Conservation (phyloP, 1,140 invertebrate genomes). For the Lamellibrachia luymesi region DNA sequence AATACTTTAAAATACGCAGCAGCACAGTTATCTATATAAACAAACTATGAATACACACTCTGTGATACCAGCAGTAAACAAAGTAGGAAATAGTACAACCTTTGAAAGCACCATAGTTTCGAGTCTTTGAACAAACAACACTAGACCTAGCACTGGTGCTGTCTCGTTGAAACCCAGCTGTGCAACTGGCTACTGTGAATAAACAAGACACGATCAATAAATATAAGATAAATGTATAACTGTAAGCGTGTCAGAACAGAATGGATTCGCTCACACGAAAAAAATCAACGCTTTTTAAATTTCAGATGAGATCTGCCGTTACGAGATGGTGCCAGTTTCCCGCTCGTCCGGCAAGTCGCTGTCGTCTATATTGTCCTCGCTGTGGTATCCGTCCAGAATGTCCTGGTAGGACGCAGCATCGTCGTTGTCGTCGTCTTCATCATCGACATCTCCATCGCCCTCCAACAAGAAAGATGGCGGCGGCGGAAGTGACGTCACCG, state of each 20-base stretch:
- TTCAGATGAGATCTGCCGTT: not conserved
- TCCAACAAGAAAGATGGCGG: conserved; percentile 18
- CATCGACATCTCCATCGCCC: not conserved
- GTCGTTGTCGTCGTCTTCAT: conserved; percentile 3
- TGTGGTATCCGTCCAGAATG: conserved; percentile 28
- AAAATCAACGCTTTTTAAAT: not conserved
- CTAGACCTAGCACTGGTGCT: not conserved
- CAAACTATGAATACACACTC: not conserved
- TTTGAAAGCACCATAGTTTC: not conserved
- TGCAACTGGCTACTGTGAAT: not conserved
- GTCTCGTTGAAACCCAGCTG: not conserved
- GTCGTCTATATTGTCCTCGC: conserved; percentile 25
- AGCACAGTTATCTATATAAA: not conserved
- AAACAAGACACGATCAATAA: not conserved
- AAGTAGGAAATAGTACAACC: not conserved
- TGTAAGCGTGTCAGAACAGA: not conserved
- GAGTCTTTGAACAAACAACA: not conserved
- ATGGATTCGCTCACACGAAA: not conserved
- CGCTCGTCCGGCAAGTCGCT: not conserved
- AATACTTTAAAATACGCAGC: not conserved
- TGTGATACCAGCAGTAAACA: not conserved
- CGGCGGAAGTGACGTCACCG: conserved; percentile 18
- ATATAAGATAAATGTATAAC: not conserved
- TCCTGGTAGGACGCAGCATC: conserved; percentile 7
- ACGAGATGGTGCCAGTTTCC: not conserved